These are phyloP conservation scores for Triplophysa dalaica DNA, from an alignment of 2,113 vertebrate species.

Conservation along the genomic window DNA sequence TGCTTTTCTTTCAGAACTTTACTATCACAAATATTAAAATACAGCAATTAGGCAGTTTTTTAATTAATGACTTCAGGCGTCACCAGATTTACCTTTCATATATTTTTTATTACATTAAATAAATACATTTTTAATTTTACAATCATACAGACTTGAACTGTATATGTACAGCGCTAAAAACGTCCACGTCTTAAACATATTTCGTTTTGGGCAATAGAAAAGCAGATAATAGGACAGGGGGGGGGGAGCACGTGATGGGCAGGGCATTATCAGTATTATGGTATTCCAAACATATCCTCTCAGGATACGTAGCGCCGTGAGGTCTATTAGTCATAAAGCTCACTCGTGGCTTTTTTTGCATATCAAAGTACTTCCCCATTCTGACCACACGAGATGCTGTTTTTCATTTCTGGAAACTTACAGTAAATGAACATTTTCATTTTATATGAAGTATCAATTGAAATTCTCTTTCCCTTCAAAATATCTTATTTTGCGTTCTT, in stretches of 20 bases:
- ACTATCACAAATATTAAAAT: too few species aligned
- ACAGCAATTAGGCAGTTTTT: too few species aligned
- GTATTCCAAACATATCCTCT: background rate
- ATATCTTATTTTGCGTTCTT: too few species aligned
- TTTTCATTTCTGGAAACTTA: background rate
- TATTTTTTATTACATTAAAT: too few species aligned
- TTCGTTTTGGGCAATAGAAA: too few species aligned
- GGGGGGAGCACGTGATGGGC: background rate
- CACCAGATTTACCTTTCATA: too few species aligned
- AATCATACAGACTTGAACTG: too few species aligned
- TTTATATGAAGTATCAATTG: background rate
- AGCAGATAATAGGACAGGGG: background rate
- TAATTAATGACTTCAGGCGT: too few species aligned
- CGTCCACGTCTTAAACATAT: too few species aligned
- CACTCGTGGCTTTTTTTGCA: background rate
- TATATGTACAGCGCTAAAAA: too few species aligned
- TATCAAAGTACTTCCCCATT: background rate
- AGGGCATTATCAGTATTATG: background rate
- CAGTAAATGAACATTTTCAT: background rate
- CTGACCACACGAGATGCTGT: slow-evolving; percentile 9
- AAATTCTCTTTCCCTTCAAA: background rate
- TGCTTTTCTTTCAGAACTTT: too few species aligned
- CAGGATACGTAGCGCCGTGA: background rate
- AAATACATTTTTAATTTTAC: too few species aligned
- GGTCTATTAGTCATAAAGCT: background rate